Base-by-base conservation (phyloP, 2,113 vertebrate species). In the Copsychus sechellarum region DNA sequence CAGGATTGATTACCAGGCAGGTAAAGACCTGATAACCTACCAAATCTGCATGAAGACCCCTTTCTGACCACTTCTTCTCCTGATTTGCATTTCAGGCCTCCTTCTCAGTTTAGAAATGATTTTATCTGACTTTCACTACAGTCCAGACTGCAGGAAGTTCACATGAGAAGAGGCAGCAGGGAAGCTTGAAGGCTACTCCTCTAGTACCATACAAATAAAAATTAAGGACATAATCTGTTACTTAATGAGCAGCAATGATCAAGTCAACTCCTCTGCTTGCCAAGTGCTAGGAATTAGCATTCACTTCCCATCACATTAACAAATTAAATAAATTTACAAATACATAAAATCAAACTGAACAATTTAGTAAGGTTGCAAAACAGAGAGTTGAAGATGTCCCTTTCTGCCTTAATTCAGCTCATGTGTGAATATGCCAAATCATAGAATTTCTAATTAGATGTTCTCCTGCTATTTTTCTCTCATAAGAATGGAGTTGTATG, bases 1-100 rank as follows among this genome's bases (percentile, higher is more conserved):
- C 64, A 67, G 95, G 95, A 96, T 96, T 77, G 92, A 96, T 98
- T 97, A 94, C 96, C 67, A 29, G 87, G 72, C 51, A 73, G 86
- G 93, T 82, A 66, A 96, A 82, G 84, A 58, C 87, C 93, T 33
- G 95, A 97, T 97, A 97, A 97, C 95, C 96, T 81, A 54, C 58
- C 4, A 14, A 43, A 60, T 97, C 73, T 82, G 8, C 33, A 53
- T 40, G 79, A 87, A 89, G 89, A 95, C 66, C 83, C 65, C 61
- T 91, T 87, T 93, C 87, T 88, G 78, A 70, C 0, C 10, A 71
- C 76, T 91, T 80, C 54, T 84, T 79, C 81, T 42, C 81, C 70
- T 66, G 40, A 73, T 93, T 95, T 95, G 88, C 86, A 83, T 95
- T 95, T 96, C 81, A 88, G 89, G 36, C 34, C 87, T 94, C 60